Evolutionary conservation across 2,888 invertebrate species (phyloP).

Genomic region (Cryptus armator): DNA sequence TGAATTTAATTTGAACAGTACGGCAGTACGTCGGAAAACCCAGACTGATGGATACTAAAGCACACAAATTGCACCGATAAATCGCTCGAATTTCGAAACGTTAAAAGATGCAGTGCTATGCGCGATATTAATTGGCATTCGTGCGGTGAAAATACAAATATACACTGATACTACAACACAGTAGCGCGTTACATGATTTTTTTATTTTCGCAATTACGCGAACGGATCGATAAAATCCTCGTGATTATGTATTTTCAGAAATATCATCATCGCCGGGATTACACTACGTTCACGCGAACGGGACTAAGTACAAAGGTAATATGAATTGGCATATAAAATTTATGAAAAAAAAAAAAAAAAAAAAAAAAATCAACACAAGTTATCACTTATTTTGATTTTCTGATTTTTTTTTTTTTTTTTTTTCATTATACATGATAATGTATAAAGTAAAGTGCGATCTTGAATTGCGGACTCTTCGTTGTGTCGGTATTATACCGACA

Average conservation of each 20-base stretch:
- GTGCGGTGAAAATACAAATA: not conserved
- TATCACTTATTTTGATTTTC: too few relatives aligned
- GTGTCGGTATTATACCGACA: not conserved
- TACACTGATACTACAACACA: not conserved
- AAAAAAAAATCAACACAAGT: too few relatives aligned
- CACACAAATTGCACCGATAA: not conserved
- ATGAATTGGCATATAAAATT: not conserved
- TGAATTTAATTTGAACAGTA: constrained; percentile 2
- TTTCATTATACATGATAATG: not conserved
- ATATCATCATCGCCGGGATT: constrained; percentile 76
- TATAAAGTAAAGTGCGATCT: not conserved
- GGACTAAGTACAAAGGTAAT: constrained; percentile 81
- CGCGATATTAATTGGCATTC: not conserved
- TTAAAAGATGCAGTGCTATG: not conserved
- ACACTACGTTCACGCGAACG: constrained; percentile 73
- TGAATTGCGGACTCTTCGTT: not conserved
- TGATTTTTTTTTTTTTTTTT: too few relatives aligned
- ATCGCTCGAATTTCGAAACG: not conserved
- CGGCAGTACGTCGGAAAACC: too few relatives aligned
- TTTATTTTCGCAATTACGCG: too few relatives aligned
- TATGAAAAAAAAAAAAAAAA: not conserved
- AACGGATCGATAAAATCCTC: not conserved
- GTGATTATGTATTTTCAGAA: constrained; percentile 73
- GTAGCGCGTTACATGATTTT: too few relatives aligned
- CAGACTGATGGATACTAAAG: not conserved